phyloP scores from a whole-genome alignment of 2,113 vertebrate species.

The Etia nguti region DNA sequence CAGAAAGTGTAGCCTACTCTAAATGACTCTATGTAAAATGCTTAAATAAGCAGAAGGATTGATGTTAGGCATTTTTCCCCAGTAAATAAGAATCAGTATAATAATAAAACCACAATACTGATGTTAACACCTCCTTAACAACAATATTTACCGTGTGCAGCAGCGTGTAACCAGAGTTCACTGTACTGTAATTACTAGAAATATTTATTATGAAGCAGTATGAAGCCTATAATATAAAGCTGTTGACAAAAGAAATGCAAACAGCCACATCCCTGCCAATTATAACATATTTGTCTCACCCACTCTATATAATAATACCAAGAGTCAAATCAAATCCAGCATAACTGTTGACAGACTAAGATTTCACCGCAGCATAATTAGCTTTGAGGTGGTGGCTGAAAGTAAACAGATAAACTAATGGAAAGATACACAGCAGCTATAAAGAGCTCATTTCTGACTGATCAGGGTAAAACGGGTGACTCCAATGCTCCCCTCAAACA shows the following conservation, averaged over 20 bases:
- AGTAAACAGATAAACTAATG: conserved; percentile 49
- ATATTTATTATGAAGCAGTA: background rate
- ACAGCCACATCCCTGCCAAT: background rate
- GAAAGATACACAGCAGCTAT: conserved; percentile 25
- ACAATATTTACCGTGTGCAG: background rate
- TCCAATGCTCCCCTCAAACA: conserved; percentile 34
- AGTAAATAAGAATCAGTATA: background rate
- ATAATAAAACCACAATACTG: background rate
- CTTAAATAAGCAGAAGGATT: background rate
- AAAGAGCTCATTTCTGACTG: conserved; percentile 28
- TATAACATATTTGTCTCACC: background rate
- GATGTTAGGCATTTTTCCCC: background rate
- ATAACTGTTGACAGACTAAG: background rate
- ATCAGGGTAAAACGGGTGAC: conserved; percentile 17
- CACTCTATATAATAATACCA: background rate
- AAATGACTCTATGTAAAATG: background rate
- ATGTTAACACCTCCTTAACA: background rate
- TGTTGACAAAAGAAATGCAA: background rate
- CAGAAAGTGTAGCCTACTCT: background rate
- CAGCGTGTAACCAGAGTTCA: background rate
- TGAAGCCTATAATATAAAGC: background rate
- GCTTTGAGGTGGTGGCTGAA: conserved; percentile 15
- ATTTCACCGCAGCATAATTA: conserved; percentile 36
- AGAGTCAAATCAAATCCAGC: background rate
- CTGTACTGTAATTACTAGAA: background rate